Evolutionary conservation across 1,140 invertebrate genomes (phyloP).

Genomic region (Drosophila quadrilineata): DNA sequence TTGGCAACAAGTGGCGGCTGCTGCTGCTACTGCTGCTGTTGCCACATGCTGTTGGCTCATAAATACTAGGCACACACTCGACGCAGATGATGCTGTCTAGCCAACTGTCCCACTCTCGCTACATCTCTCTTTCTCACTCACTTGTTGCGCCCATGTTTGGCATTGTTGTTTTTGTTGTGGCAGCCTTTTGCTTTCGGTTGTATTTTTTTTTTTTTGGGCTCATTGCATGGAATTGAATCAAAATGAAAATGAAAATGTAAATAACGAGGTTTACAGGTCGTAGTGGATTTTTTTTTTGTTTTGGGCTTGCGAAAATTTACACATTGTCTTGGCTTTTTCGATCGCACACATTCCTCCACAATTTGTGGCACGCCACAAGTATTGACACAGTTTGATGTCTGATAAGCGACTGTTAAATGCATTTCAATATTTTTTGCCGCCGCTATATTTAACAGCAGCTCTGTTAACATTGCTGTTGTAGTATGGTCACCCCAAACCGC

Average conservation of each 20-base stretch:
- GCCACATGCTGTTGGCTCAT: conserved; percentile 70
- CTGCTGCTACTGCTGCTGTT: conserved; percentile 24
- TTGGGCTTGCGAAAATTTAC: conserved; percentile 54
- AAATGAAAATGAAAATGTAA: no score
- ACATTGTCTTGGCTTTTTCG: conserved; percentile 20
- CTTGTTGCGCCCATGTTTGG: conserved; percentile 47
- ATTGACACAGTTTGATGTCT: conserved; percentile 27
- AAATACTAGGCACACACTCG: conserved; percentile 41
- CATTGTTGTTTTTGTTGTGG: conserved; percentile 36
- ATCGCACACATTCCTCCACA: conserved; percentile 13
- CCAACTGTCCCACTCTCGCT: neutral
- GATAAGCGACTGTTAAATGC: conserved; percentile 36
- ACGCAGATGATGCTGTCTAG: conserved; percentile 26
- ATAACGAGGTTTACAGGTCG: conserved; percentile 74
- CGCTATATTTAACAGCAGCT: conserved; percentile 29
- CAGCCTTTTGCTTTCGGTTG: neutral
- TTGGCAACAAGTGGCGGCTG: conserved; percentile 35
- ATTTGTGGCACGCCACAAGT: neutral
- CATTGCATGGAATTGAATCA: conserved; percentile 70
- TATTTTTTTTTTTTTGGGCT: conserved; percentile 26
- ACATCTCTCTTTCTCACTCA: neutral
- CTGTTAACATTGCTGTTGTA: no score
- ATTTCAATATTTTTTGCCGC: conserved; percentile 30
- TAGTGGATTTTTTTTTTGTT: conserved; percentile 30
- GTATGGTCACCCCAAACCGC: conserved; percentile 33